phyloP scores from a whole-genome alignment of 2,113 vertebrate species.

The Seriola rivoliana region DNA sequence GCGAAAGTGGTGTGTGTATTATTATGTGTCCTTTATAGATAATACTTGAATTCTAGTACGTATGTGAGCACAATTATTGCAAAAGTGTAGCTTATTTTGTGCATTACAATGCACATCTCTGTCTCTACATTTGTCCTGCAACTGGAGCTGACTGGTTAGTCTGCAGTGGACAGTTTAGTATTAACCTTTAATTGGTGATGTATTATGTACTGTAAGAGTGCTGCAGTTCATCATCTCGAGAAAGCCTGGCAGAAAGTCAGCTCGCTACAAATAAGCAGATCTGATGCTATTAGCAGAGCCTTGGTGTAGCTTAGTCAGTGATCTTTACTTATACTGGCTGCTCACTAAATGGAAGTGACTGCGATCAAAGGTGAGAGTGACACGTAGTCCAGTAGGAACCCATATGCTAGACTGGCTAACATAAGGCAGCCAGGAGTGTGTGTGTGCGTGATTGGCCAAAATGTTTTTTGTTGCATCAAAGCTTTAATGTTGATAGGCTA shows the following conservation, averaged over 20 bases:
- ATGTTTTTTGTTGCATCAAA: conserved; percentile 14
- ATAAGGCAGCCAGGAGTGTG: neutral
- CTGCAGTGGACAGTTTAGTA: conserved; percentile 66
- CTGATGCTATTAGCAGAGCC: conserved; percentile 56
- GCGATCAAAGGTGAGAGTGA: neutral
- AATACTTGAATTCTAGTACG: neutral
- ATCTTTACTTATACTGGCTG: conserved; percentile 53
- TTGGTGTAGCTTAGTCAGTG: conserved; percentile 53
- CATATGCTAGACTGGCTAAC: neutral
- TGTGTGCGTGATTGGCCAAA: neutral
- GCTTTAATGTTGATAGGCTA: conserved; percentile 26
- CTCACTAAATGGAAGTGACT: conserved; percentile 12
- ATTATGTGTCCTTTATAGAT: neutral
- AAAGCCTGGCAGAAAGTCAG: conserved; percentile 56
- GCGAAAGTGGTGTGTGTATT: neutral
- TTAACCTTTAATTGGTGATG: conserved; percentile 85
- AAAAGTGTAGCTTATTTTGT: neutral
- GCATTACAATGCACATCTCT: conserved; percentile 3
- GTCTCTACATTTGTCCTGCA: conserved; percentile 16
- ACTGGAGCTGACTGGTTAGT: conserved; percentile 22
- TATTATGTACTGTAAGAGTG: conserved; percentile 68
- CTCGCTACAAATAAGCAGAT: conserved; percentile 67
- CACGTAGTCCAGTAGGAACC: neutral
- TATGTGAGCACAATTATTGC: neutral
- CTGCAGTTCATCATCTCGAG: conserved; percentile 66